A percentile compares a stretch with the other conserved stretches of the same genome.
Conservation (phyloP, 2,113 vertebrate genomes). For the Alosa alosa region DNA sequence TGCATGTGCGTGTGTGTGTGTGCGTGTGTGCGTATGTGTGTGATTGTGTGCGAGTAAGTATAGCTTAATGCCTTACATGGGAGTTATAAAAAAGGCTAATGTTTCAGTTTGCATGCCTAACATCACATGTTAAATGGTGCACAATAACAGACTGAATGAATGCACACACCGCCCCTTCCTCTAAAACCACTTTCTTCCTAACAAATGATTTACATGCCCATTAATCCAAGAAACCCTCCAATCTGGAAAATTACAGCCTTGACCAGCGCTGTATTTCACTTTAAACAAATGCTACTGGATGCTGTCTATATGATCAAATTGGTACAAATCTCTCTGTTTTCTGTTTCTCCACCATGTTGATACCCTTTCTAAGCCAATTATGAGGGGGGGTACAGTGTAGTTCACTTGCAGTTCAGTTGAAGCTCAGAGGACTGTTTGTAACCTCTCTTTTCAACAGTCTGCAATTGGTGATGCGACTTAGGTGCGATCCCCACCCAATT, state of each 20-base stretch:
- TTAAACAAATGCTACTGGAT: slow-evolving; percentile 41
- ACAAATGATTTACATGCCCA: slow-evolving; percentile 49
- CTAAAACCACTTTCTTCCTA: slow-evolving; percentile 39
- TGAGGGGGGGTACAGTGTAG: slow-evolving; percentile 54
- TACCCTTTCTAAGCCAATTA: slow-evolving; percentile 38
- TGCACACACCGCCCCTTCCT: slow-evolving; percentile 30
- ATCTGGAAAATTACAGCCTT: slow-evolving; percentile 40
- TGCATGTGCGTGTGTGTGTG: too few relatives aligned
- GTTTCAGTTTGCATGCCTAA: slow-evolving; percentile 8
- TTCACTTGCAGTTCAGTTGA: slow-evolving; percentile 75
- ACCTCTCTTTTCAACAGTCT: slow-evolving; percentile 79
- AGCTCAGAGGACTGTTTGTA: slow-evolving; percentile 73
- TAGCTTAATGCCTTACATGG: neutral
- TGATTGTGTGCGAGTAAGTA: neutral
- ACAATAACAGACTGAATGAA: slow-evolving; percentile 32
- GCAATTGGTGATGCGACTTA: slow-evolving; percentile 88
- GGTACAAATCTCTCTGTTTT: slow-evolving; percentile 41
- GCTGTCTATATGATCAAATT: slow-evolving; percentile 40
- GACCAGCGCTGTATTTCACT: neutral
- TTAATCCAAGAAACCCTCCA: slow-evolving; percentile 33
- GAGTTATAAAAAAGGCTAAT: slow-evolving; percentile 27
- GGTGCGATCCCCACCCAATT: slow-evolving; percentile 88
- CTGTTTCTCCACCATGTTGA: slow-evolving; percentile 20
- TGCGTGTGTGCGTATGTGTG: neutral
- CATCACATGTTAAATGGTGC: slow-evolving; percentile 36